Percentiles rank a stretch among this genome's conserved stretches.
phyloP scores from a whole-genome alignment of 2,797 vertebrate genomes.

The Pangasius mekongensis region DNA sequence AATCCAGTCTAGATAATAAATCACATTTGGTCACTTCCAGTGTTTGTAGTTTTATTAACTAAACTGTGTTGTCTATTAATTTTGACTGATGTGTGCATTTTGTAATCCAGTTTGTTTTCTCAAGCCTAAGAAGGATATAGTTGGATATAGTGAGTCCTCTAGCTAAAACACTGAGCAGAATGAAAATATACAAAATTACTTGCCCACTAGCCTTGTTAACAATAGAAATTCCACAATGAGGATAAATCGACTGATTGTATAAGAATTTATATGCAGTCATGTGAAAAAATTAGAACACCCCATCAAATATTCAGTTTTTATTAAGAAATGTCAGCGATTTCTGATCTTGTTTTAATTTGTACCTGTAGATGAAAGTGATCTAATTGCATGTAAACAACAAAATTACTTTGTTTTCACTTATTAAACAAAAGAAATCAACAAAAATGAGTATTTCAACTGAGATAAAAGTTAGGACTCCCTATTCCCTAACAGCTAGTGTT shows the following conservation, averaged over 20 bases:
- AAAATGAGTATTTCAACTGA: too few species aligned
- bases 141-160: background rate
- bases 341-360: too few species aligned
- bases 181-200: background rate
- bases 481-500: too few species aligned
- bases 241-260: background rate
- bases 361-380: too few species aligned
- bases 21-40: background rate
- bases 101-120: background rate
- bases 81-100: background rate
- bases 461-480: too few species aligned
- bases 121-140: background rate
- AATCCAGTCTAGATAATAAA: background rate
- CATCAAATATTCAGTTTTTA: too few species aligned
- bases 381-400: too few species aligned
- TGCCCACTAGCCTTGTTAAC: background rate
- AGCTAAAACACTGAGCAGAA: background rate
- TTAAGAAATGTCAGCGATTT: too few species aligned
- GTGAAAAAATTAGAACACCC: too few species aligned
- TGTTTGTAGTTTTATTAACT: slow-evolving; percentile 6
- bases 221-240: background rate
- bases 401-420: too few species aligned
- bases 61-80: background rate
- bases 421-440: too few species aligned
- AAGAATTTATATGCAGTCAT: too few species aligned